Evolutionary conservation across 2,797 vertebrate genomes (phyloP), one percentile per base, ranked within the genome.

Genomic region (Alectoris magna): DNA sequence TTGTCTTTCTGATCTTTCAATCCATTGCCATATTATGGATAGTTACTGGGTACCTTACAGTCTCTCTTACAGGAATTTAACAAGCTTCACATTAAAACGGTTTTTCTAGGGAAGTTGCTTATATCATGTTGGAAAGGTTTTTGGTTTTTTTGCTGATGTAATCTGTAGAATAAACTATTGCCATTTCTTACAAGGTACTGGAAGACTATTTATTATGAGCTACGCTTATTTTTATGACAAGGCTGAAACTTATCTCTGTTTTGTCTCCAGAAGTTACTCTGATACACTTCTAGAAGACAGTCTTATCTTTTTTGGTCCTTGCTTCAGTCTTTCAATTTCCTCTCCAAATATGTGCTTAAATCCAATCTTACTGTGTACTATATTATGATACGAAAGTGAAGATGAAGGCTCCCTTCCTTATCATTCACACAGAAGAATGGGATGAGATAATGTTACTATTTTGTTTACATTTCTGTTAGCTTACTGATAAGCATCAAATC

Each of bases 381-480:
- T 26, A 29, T 49, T 67, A 46, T 6, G 26, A 53, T 6, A 73
- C 22, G 91, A 95, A 92, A 84, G 12, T 63, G 60, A 82, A 56
- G 34, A 24, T 17, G 24, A 56, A 79, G 43, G 14, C 34, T 36
- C 14, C 27, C 46, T 60, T 59, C 17, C 23, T 34, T 71, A 55
- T 56, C 27, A 44, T 56, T 63, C 72, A 55, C 22, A 18, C 41
- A 68, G 24, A 68, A 82, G 29, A 31, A 31, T 60, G 39, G 38
- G 59, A 91, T 63, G 72, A 75, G 24, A 86, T 11, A 51, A 31
- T 74, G 34, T 24, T 56, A 36, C 71, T 59, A 39, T 26, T 72
- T 64, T 31, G 64, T 43, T 31, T 84, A 83, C 38, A 39, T 83
- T 91, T 85, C 36, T 67, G 39, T 64, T 91, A n/a, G 72, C 82